phyloP scores from a whole-genome alignment of 1,140 invertebrate genomes.

The Paraescarpia echinospica region DNA sequence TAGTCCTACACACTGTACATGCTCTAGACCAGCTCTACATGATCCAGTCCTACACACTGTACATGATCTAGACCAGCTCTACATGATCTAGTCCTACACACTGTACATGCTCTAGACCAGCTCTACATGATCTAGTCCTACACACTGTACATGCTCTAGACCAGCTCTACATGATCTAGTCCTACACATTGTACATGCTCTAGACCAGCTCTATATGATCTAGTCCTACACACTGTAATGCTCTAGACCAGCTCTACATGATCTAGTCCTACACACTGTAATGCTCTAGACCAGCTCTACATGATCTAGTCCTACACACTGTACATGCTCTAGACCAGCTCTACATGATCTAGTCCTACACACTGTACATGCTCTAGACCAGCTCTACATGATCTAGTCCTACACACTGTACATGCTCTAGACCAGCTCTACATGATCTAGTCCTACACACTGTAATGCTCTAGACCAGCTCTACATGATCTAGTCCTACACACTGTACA shows the following conservation, averaged over 20 bases:
- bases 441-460: not conserved
- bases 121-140: not conserved
- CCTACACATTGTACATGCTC: not conserved
- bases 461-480: not conserved
- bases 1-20: not conserved
- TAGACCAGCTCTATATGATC: not conserved
- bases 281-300: not conserved
- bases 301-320: not conserved
- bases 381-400: not conserved
- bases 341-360: not conserved
- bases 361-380: not conserved
- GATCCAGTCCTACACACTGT: not conserved
- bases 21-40: not conserved
- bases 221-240: not conserved
- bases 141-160: not conserved
- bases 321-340: not conserved
- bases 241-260: not conserved
- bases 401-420: not conserved
- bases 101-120: not conserved
- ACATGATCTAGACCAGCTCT: not conserved
- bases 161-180: not conserved
- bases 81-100: not conserved
- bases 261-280: not conserved
- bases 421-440: not conserved
- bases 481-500: not conserved